phyloP scores from a whole-genome alignment of 64 coral and sea anemone genomes.

The Anthopleura sola region DNA sequence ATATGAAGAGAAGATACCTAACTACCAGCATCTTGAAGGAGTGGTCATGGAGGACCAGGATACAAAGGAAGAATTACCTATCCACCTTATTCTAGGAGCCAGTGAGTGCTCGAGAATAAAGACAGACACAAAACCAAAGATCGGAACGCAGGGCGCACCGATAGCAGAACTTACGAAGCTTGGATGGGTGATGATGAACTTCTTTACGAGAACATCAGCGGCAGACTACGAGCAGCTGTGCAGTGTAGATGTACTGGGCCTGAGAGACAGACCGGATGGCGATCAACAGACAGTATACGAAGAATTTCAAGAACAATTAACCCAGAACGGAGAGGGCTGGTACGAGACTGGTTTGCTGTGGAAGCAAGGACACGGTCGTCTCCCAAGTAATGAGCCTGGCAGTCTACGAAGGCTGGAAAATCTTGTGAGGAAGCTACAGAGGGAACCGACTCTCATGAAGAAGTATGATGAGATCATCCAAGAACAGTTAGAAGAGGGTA shows the following conservation, averaged over 20 bases:
- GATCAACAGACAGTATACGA: slow-evolving; percentile 13
- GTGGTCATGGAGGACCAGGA: slow-evolving; percentile 48
- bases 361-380: background rate
- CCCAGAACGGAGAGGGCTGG: background rate
- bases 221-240: slow-evolving; percentile 47
- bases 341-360: slow-evolving; percentile 23
- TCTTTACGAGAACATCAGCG: too few relatives aligned
- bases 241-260: slow-evolving; percentile 27
- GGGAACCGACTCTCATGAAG: background rate
- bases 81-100: slow-evolving; percentile 59
- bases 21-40: slow-evolving; percentile 4
- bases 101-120: slow-evolving; percentile 57
- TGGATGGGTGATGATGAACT: slow-evolving; percentile 59
- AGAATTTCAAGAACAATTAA: background rate
- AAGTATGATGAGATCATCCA: slow-evolving; percentile 29
- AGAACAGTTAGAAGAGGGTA: background rate
- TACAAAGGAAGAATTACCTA: slow-evolving; percentile 36
- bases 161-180: slow-evolving; percentile 47
- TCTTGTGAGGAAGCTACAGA: background rate
- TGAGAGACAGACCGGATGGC: slow-evolving; percentile 35
- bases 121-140: slow-evolving; percentile 13
- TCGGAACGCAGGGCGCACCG: slow-evolving; percentile 36
- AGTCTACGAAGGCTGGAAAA: background rate
- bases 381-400: too few relatives aligned
- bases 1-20: slow-evolving; percentile 13